Conservation (phyloP, 2,797 vertebrate species). For the Harpagifer antarcticus region DNA sequence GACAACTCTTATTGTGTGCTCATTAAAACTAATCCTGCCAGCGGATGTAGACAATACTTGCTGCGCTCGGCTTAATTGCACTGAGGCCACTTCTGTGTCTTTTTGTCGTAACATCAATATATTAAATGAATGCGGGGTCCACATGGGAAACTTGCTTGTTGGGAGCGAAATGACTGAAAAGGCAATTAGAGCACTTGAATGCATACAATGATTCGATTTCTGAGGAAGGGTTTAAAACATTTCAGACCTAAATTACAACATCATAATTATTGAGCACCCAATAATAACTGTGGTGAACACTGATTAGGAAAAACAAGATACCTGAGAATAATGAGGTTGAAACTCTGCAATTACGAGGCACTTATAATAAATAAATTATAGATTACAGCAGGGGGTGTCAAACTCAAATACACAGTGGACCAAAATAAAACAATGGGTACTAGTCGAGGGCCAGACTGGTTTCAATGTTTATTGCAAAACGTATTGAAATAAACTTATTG, state of each 20-base stretch:
- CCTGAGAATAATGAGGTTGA: background rate
- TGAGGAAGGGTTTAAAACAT: background rate
- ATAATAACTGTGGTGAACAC: background rate
- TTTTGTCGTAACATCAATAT: slow-evolving; percentile 21
- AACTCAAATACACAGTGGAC: too few relatives aligned
- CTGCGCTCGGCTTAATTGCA: slow-evolving; percentile 42
- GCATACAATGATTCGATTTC: slow-evolving; percentile 5
- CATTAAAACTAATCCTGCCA: slow-evolving; percentile 62
- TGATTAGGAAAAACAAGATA: background rate
- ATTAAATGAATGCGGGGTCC: slow-evolving; percentile 15
- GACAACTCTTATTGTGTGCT: slow-evolving; percentile 31
- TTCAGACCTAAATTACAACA: background rate
- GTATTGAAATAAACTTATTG: too few relatives aligned
- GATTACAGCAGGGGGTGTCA: background rate
- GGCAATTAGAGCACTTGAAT: background rate
- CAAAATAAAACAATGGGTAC: too few relatives aligned
- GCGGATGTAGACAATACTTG: slow-evolving; percentile 23
- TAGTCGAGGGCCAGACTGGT: too few relatives aligned
- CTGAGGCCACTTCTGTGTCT: slow-evolving; percentile 16
- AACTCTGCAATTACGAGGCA: background rate
- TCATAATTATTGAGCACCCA: background rate
- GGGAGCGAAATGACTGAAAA: background rate
- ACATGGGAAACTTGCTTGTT: background rate
- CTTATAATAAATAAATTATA: slow-evolving; percentile 5
- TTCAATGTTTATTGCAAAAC: too few relatives aligned